Percentiles rank a stretch among this genome's conserved stretches.
These are phyloP conservation scores for Amaurobius ferox DNA, from an alignment of 2,888 invertebrate species.

Conservation along the genomic window DNA sequence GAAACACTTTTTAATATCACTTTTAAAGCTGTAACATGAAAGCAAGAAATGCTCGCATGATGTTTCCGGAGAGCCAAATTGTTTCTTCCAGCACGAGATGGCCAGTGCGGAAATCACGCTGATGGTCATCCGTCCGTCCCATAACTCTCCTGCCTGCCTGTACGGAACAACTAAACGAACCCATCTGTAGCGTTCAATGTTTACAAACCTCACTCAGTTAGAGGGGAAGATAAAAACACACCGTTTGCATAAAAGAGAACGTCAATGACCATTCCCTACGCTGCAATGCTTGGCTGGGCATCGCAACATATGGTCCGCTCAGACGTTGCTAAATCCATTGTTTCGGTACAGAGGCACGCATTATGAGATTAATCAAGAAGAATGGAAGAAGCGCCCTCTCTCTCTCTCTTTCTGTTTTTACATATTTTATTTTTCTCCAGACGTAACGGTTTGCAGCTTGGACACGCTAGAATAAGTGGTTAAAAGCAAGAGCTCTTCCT, in stretches of 20 bases:
- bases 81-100: neutral
- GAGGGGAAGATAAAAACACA: neutral
- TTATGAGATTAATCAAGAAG: conserved; percentile 25
- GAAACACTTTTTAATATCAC: no score
- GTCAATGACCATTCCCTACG: conserved; percentile 37
- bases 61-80: no score
- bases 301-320: conserved; percentile 31
- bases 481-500: conserved; percentile 15
- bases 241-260: conserved; percentile 10
- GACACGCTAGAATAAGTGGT: conserved; percentile 21
- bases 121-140: neutral
- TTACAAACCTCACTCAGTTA: neutral
- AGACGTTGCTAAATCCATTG: conserved; percentile 42
- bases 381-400: neutral
- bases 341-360: conserved; percentile 20
- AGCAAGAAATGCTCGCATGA: no score
- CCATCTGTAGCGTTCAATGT: neutral
- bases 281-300: conserved; percentile 9
- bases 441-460: conserved; percentile 27
- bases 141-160: neutral
- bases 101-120: neutral
- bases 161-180: neutral
- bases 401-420: neutral
- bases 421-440: neutral
- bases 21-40: no score